Percentiles rank a stretch among this genome's conserved stretches.
phyloP scores from a whole-genome alignment of 2,113 vertebrate species.

The Chaetura pelagica region DNA sequence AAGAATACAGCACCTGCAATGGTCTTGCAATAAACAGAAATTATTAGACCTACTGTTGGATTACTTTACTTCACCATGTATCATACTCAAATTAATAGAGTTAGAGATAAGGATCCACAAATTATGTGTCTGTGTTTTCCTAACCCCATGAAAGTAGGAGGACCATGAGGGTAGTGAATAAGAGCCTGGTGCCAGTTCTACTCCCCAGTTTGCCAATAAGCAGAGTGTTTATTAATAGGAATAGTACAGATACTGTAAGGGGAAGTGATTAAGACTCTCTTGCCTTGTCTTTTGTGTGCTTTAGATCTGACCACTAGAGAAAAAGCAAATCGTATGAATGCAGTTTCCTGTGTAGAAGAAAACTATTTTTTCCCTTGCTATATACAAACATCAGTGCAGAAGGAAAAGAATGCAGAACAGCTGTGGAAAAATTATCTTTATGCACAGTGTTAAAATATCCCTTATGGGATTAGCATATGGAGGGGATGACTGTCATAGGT shows the following conservation, averaged over 20 bases:
- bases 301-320: neutral
- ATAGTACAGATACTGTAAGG: neutral
- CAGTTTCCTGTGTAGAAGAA: neutral
- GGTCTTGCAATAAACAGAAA: neutral
- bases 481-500: neutral
- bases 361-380: neutral
- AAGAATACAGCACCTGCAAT: neutral
- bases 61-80: neutral
- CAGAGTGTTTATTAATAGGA: neutral
- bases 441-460: neutral
- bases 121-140: neutral
- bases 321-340: neutral
- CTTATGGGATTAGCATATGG: neutral
- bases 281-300: neutral
- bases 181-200: neutral
- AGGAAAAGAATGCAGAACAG: neutral
- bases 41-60: neutral
- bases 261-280: neutral
- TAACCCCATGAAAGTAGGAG: neutral
- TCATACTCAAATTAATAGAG: neutral
- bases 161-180: neutral
- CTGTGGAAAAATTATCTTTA: constrained; percentile 8
- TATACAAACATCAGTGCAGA: neutral
- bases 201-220: neutral
- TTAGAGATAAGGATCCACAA: neutral